Conservation (phyloP, 2,113 vertebrate genomes). For the Promerops cafer region DNA sequence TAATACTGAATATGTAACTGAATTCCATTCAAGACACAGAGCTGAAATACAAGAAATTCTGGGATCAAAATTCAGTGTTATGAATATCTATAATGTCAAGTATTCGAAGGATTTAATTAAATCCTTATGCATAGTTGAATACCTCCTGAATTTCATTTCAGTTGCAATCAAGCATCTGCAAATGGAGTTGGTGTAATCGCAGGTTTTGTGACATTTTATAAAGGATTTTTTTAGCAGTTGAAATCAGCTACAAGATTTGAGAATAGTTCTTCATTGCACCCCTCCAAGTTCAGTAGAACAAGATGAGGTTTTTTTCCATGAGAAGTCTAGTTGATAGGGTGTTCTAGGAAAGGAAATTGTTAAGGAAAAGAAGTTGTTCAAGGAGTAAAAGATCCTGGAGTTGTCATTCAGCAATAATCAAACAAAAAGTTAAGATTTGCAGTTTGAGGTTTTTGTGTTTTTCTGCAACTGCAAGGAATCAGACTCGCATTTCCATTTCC, state of each 20-base stretch:
- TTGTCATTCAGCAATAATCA: not conserved
- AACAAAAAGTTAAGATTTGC: not conserved
- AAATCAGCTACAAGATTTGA: not conserved
- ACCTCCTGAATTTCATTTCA: slow-evolving; percentile 12
- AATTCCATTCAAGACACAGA: not conserved
- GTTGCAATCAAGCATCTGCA: not conserved
- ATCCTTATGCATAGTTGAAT: slow-evolving; percentile 23
- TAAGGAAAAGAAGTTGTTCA: not conserved
- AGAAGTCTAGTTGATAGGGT: not conserved
- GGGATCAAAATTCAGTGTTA: slow-evolving; percentile 2
- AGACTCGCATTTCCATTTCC: not conserved
- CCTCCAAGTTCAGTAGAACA: not conserved
- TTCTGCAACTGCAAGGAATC: not conserved
- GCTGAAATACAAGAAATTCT: not conserved
- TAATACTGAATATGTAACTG: not conserved
- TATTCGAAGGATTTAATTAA: slow-evolving; percentile 28
- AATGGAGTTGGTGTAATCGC: not conserved
- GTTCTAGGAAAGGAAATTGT: not conserved
- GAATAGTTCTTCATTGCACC: not conserved
- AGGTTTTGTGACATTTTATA: slow-evolving; percentile 29
- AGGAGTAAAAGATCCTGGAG: not conserved
- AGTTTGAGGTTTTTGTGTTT: not conserved
- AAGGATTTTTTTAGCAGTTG: not conserved
- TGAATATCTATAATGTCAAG: slow-evolving; percentile 5
- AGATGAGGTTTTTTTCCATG: not conserved